Percentiles rank a stretch among this genome's conserved stretches.
phyloP scores from a whole-genome alignment of 1,140 invertebrate species.

The Antheraea pernyi region DNA sequence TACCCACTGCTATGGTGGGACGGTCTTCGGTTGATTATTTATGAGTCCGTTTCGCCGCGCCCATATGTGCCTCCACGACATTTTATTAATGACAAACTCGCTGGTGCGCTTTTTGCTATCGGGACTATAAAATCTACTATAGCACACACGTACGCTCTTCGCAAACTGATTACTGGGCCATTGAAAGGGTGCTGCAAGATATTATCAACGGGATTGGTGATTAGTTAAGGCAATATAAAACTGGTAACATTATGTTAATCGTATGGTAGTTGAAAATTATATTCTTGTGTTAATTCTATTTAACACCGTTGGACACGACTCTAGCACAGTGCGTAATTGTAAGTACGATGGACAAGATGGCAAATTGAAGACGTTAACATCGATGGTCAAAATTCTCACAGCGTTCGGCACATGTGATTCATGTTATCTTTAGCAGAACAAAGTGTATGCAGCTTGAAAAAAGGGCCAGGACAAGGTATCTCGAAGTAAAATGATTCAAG shows the following conservation, averaged over 20 bases:
- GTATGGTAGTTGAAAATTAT: neutral
- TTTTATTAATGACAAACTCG: constrained; percentile 57
- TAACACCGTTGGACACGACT: neutral
- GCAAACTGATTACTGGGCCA: neutral
- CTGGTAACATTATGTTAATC: neutral
- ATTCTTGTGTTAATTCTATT: neutral
- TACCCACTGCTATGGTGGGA: constrained; percentile 39
- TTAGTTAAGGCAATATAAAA: neutral
- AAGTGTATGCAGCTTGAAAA: too few species aligned
- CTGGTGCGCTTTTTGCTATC: constrained; percentile 36
- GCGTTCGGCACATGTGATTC: too few species aligned
- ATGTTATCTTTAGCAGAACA: too few species aligned
- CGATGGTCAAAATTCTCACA: too few species aligned
- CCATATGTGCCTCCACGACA: constrained; percentile 50
- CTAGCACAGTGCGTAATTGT: too few species aligned
- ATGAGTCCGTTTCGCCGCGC: constrained; percentile 53
- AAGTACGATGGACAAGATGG: too few species aligned
- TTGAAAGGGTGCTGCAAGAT: neutral
- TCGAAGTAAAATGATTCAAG: too few species aligned
- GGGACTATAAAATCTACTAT: neutral
- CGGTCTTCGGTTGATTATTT: constrained; percentile 52
- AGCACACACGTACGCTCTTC: neutral
- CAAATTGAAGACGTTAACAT: too few species aligned
- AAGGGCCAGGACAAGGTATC: too few species aligned
- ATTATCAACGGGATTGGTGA: neutral